Evolutionary conservation across 2,113 vertebrate species (phyloP).

Genomic region (Apteryx mantelli): DNA sequence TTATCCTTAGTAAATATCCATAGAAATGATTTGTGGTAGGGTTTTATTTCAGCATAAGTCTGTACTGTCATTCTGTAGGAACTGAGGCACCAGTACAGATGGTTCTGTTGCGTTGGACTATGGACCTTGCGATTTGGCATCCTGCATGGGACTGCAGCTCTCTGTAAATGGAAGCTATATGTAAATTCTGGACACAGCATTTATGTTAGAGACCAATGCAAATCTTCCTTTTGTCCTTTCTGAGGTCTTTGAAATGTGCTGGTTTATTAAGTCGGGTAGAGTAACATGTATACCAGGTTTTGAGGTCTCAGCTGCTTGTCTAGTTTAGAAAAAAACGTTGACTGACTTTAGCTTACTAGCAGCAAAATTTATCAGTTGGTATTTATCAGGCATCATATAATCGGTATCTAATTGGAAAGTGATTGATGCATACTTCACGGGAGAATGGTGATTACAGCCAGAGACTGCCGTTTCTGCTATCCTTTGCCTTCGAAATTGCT

Average conservation of each 20-base stretch:
- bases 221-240: neutral
- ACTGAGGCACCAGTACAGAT: neutral
- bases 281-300: accelerated
- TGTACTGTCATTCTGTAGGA: accelerated
- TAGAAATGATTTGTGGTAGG: neutral
- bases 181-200: neutral
- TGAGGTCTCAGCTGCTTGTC: neutral
- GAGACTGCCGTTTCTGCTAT: neutral
- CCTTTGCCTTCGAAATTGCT: neutral
- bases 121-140: accelerated
- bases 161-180: neutral
- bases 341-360: neutral
- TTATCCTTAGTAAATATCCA: neutral
- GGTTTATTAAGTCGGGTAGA: neutral
- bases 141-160: neutral
- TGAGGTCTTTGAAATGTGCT: accelerated
- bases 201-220: accelerated
- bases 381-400: neutral
- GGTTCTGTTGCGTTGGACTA: neutral
- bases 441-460: neutral
- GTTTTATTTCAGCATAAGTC: neutral
- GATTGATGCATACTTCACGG: neutral
- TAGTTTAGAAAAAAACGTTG: neutral
- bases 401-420: neutral
- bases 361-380: neutral